Conservation (phyloP, 2,113 vertebrate genomes). For the Galbula dea region DNA sequence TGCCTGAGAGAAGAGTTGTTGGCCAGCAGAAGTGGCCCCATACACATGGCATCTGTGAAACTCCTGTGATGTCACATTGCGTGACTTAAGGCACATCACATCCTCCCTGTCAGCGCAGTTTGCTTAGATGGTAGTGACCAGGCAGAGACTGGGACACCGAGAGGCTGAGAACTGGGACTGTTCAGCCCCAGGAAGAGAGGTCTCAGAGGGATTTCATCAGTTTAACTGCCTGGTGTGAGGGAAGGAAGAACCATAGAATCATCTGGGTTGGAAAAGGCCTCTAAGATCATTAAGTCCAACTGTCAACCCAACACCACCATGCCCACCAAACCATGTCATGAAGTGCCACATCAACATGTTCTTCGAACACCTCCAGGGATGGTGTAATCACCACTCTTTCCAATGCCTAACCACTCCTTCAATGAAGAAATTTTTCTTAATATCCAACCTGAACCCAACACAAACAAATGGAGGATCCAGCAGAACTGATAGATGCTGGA, state of each 20-base stretch:
- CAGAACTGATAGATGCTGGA: not conserved
- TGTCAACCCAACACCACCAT: no score
- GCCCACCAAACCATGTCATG: no score
- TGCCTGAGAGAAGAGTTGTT: not conserved
- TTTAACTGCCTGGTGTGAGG: not conserved
- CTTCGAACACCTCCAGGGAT: no score
- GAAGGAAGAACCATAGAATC: no score
- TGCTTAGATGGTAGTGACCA: not conserved
- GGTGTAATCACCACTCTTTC: no score
- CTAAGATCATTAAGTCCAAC: no score
- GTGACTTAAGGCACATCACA: not conserved
- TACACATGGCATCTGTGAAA: not conserved
- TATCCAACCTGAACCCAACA: no score
- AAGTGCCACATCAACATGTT: no score
- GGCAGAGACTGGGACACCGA: not conserved
- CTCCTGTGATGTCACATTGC: not conserved
- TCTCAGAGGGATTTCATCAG: not conserved
- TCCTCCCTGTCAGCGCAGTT: not conserved
- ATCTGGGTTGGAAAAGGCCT: no score
- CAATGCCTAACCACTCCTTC: no score
- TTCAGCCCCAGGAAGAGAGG: not conserved
- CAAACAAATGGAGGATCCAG: not conserved
- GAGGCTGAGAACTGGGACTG: not conserved
- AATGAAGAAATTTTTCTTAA: no score
- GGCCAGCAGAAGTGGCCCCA: not conserved